These are phyloP conservation scores for Antechinus flavipes DNA, from an alignment of 2,113 vertebrate species.

Conservation along the genomic window DNA sequence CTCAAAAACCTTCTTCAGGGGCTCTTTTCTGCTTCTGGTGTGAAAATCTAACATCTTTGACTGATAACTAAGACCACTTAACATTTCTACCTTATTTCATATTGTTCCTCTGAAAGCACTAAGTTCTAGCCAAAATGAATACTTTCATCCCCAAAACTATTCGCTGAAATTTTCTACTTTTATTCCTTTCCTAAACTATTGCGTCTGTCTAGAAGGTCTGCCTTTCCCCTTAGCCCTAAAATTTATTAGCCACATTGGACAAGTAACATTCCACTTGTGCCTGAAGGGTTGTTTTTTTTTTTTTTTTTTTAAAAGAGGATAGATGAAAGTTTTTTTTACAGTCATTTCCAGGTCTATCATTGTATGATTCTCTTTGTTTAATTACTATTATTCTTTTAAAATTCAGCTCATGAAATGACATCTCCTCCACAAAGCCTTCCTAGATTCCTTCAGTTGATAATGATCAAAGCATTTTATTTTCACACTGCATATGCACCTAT, in stretches of 20 bases:
- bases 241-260: background rate
- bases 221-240: background rate
- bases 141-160: background rate
- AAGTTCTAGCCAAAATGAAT: background rate
- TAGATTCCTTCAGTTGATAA: background rate
- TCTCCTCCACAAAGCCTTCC: background rate
- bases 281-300: background rate
- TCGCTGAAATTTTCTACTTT: background rate
- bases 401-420: background rate
- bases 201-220: background rate
- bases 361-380: background rate
- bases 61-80: no score
- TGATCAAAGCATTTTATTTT: background rate
- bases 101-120: background rate
- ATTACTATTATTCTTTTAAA: background rate
- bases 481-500: background rate
- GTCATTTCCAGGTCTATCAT: background rate
- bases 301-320: background rate
- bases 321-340: background rate
- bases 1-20: background rate
- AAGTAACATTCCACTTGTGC: background rate
- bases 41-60: background rate
- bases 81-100: background rate
- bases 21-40: background rate
- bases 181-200: background rate